Conservation (phyloP, 2,113 vertebrate genomes). For the Trinectes maculatus region DNA sequence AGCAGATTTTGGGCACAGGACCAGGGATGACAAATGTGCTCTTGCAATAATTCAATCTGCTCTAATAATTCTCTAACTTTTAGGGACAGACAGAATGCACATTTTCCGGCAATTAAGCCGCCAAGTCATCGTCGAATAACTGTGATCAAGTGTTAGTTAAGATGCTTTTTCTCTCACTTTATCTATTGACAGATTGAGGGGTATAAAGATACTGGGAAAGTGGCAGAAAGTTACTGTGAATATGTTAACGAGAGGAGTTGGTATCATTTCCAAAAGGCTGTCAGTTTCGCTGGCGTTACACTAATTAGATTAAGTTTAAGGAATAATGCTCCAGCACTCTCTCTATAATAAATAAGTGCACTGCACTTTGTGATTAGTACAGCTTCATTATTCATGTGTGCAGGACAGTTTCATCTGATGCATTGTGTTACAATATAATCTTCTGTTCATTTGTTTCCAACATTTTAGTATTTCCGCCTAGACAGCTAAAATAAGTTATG, state of each 20-base stretch:
- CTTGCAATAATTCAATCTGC: conserved; percentile 88
- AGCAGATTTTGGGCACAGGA: conserved; percentile 85
- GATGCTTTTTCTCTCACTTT: conserved; percentile 80
- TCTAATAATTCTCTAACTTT: conserved; percentile 87
- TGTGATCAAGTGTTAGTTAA: conserved; percentile 82
- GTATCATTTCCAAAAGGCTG: conserved; percentile 68
- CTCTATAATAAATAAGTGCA: conserved; percentile 1
- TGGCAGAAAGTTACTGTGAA: conserved; percentile 80
- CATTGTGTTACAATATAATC: conserved; percentile 4
- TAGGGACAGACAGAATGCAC: conserved; percentile 82
- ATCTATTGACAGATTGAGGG: conserved; percentile 83
- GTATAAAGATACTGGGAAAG: conserved; percentile 79
- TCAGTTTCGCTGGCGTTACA: conserved; percentile 62
- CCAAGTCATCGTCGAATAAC: conserved; percentile 81
- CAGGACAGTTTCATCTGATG: conserved; percentile 12
- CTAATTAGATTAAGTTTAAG: conserved; percentile 54
- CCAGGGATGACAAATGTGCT: conserved; percentile 88
- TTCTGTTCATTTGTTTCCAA: conserved; percentile 1
- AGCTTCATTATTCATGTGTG: conserved; percentile 17
- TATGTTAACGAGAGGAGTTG: conserved; percentile 73
- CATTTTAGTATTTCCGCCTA: conserved; percentile 33
- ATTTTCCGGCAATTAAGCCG: conserved; percentile 81
- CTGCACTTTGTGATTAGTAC: conserved; percentile 25
- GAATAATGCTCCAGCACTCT: conserved; percentile 37
- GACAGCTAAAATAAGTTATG: conserved; percentile 33